A percentile compares a stretch with the other conserved stretches of the same genome.
These are phyloP conservation scores for Bufotes viridis DNA, from an alignment of 2,797 vertebrate genomes.

Conservation along the genomic window DNA sequence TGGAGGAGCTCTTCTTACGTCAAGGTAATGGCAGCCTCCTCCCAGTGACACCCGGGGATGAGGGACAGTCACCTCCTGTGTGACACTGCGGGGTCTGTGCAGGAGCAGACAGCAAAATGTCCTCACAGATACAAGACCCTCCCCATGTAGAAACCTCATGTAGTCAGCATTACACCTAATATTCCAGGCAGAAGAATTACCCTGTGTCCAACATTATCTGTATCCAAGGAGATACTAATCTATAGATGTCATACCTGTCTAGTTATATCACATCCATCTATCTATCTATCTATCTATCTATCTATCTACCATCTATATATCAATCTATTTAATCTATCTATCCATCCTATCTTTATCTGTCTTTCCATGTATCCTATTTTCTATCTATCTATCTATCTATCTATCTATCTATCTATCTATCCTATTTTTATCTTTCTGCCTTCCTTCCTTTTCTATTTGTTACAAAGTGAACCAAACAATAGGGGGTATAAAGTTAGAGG, in stretches of 20 bases:
- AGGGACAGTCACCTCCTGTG: neutral
- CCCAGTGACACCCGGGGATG: neutral
- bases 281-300: neutral
- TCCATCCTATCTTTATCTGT: too few relatives aligned
- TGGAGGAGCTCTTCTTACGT: conserved; percentile 7
- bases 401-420: neutral
- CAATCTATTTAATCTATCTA: too few relatives aligned
- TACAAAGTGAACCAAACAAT: too few relatives aligned
- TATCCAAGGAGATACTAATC: too few relatives aligned
- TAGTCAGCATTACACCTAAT: neutral
- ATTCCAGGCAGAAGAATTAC: too few relatives aligned
- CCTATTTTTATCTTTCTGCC: neutral
- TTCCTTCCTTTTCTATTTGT: too few relatives aligned
- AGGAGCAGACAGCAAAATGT: neutral
- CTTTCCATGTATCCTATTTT: too few relatives aligned
- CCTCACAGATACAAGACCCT: too few relatives aligned
- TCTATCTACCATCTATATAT: neutral
- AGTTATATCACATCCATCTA: neutral
- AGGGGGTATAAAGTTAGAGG: too few relatives aligned
- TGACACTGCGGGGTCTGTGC: neutral
- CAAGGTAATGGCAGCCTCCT: conserved; percentile 31
- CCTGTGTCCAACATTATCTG: too few relatives aligned
- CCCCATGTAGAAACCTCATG: neutral
- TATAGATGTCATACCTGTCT: neutral
- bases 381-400: too few relatives aligned